Percentiles rank a stretch among this genome's conserved stretches.
These are phyloP conservation scores for Serranus cabrilla DNA, from an alignment of 2,797 vertebrate genomes.

Conservation along the genomic window DNA sequence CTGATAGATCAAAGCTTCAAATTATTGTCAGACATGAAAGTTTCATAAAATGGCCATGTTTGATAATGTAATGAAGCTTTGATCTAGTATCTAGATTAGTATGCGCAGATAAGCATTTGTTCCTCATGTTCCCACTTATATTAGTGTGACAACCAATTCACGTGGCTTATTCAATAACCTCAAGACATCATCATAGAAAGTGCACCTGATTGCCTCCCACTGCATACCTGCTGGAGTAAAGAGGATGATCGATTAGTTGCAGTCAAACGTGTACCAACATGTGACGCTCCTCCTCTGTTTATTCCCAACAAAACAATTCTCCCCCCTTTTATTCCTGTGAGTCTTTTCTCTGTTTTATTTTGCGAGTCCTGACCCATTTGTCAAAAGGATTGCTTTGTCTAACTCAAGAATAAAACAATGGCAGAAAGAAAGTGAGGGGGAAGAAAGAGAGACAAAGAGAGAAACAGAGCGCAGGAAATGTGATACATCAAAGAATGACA, in stretches of 20 bases:
- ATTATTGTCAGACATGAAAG: too few species aligned
- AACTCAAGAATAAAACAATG: conserved; percentile 16
- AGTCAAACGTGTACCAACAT: conserved; percentile 16
- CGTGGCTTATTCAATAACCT: conserved; percentile 5
- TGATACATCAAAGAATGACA: not conserved
- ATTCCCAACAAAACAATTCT: conserved; percentile 11
- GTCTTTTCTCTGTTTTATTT: conserved; percentile 2
- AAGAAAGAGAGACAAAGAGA: not conserved
- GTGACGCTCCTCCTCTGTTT: conserved; percentile 13
- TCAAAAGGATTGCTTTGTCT: conserved; percentile 3
- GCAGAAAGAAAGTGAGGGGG: not conserved
- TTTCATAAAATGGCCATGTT: not conserved
- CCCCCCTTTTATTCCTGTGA: not conserved
- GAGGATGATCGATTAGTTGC: conserved; percentile 39
- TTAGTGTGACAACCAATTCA: conserved; percentile 11
- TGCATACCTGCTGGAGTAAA: not conserved
- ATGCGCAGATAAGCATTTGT: not conserved
- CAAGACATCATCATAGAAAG: conserved; percentile 23
- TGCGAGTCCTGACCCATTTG: conserved; percentile 23
- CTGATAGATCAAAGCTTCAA: too few species aligned
- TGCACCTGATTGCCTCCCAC: conserved; percentile 18
- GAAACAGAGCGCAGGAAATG: conserved; percentile 6
- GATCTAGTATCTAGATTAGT: not conserved
- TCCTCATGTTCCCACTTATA: not conserved
- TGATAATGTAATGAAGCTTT: conserved; percentile 7